Percentiles rank a stretch among this genome's conserved stretches.
Conservation (phyloP, 2,113 vertebrate species). For the Hippocampus abdominalis region DNA sequence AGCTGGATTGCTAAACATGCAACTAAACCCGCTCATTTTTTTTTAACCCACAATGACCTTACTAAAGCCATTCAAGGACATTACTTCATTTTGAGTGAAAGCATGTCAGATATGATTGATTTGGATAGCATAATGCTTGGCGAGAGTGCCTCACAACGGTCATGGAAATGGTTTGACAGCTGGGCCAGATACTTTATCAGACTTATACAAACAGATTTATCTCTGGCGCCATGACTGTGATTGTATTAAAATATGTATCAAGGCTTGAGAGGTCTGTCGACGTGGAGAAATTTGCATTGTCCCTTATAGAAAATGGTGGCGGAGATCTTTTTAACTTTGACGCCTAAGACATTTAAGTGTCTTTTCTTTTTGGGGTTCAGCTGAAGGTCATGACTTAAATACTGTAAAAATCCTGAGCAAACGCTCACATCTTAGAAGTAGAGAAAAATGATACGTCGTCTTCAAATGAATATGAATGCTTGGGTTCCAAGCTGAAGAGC, state of each 20-base stretch:
- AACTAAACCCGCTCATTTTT: slow-evolving; percentile 38
- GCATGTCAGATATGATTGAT: slow-evolving; percentile 74
- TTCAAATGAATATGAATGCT: slow-evolving; percentile 37
- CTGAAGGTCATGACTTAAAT: slow-evolving; percentile 12
- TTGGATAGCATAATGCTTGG: slow-evolving; percentile 62
- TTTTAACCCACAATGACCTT: slow-evolving; percentile 47
- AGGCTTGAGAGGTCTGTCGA: slow-evolving; percentile 38
- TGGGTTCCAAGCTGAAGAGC: background rate
- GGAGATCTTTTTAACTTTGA: slow-evolving; percentile 10
- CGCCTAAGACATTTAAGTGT: slow-evolving; percentile 4
- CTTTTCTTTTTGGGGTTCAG: slow-evolving; percentile 21
- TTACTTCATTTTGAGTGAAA: slow-evolving; percentile 58
- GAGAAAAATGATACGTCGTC: slow-evolving; percentile 2
- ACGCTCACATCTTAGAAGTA: slow-evolving; percentile 12
- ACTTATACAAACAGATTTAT: slow-evolving; percentile 73
- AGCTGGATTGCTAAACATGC: slow-evolving; percentile 32
- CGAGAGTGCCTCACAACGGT: slow-evolving; percentile 54
- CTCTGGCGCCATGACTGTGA: slow-evolving; percentile 40
- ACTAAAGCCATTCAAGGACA: slow-evolving; percentile 64
- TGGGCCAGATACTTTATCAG: slow-evolving; percentile 70
- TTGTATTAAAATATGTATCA: slow-evolving; percentile 65
- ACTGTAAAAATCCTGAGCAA: slow-evolving; percentile 7
- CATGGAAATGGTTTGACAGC: slow-evolving; percentile 70
- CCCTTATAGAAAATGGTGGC: slow-evolving; percentile 11
- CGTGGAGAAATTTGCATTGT: slow-evolving; percentile 29